Conservation (phyloP, 92 coral and sea anemone genomes). For the Hydrozoanthus gracilis region DNA sequence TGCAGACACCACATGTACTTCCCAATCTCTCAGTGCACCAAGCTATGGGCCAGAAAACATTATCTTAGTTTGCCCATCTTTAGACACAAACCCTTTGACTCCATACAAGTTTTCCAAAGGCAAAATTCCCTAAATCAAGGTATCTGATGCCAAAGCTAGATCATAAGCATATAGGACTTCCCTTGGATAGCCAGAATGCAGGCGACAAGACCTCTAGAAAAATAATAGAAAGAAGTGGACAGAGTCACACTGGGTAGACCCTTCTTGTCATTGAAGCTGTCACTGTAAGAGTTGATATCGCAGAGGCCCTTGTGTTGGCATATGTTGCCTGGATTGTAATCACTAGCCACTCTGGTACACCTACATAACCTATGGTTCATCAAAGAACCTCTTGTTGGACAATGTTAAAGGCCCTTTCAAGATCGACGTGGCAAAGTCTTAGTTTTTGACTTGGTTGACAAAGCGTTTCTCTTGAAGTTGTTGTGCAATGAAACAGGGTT, state of each 20-base stretch:
- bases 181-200: neutral
- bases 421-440: no score
- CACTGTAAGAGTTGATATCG: neutral
- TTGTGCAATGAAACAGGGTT: no score
- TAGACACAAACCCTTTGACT: slow-evolving; percentile 3
- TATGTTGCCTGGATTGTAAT: neutral
- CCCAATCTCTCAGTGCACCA: neutral
- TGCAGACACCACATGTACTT: slow-evolving; percentile 4
- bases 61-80: neutral
- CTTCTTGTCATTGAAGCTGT: neutral
- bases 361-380: no score
- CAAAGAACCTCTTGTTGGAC: neutral
- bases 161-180: slow-evolving; percentile 32
- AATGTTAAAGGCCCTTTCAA: no score
- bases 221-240: slow-evolving; percentile 20
- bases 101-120: neutral
- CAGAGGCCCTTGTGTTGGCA: neutral
- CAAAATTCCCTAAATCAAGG: neutral
- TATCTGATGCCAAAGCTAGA: neutral
- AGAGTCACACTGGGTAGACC: neutral
- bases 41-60: neutral
- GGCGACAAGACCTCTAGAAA: slow-evolving; percentile 27
- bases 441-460: no score
- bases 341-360: no score
- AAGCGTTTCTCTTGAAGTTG: no score